Evolutionary conservation across 2,113 vertebrate genomes (phyloP), one percentile per base, ranked within the genome.

Genomic region (Pteropus alecto): DNA sequence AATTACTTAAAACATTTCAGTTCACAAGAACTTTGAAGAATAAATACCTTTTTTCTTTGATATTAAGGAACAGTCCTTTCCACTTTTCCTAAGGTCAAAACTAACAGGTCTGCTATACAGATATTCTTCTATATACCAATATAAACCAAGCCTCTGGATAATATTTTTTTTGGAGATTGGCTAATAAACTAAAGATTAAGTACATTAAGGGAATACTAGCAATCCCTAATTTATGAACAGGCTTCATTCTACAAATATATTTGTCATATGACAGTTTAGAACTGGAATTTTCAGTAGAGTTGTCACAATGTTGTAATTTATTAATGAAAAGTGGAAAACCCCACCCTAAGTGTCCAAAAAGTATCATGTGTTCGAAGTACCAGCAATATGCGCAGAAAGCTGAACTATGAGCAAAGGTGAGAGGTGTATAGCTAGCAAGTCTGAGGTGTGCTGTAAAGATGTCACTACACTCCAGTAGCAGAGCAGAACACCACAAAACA

Each of bases 1-100:
- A 89, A 89, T 58, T 41, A 79, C 38, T 71, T 63, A 82, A 92
- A 96, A 95, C 24, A 68, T 91, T 91, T 95, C 91, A 58, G 6
- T 88, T 86, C 13, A 35, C 8, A 93, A 74, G 21, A 95, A 93
- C n/a, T 87, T 61, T 61, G 41, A 76, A 21, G 58, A 10, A 41
- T 65, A 51, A 22, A 33, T n/a, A 71, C 1, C 8, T 19, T 85
- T 92, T 68, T 77, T 4, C 33, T 48, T 11, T 78, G 26, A 78
- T 79, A 74, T 38, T 81, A 92, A 87, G 11, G 33, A 67, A 85
- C 0, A 43, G n/a, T 7, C 26, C 14, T 90, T 81, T 76, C 58
- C 65, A 86, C 65, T 11, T 77, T 90, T 74, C 19, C 76, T 78
- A n/a, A 48, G 26, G 41, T 87, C 43, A 51, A 82, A 93, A 82